phyloP scores from a whole-genome alignment of 2,888 invertebrate species.

The Cantharis rustica region DNA sequence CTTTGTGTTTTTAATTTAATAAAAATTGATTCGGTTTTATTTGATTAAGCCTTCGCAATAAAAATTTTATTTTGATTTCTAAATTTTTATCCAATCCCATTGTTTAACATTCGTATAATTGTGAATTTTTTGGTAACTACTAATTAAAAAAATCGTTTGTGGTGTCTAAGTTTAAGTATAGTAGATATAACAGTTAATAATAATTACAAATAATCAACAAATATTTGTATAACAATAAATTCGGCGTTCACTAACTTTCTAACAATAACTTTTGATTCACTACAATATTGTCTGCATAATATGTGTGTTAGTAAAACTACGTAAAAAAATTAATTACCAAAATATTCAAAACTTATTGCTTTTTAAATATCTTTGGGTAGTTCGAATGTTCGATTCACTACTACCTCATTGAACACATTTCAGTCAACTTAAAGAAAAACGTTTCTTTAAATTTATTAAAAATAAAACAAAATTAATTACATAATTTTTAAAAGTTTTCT shows the following conservation, averaged over 20 bases:
- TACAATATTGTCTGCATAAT: slow-evolving; percentile 27
- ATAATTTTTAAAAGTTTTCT: neutral
- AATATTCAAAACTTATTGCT: slow-evolving; percentile 26
- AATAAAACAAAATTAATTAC: slow-evolving; percentile 3
- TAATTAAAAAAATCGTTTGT: neutral
- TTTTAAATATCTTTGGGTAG: slow-evolving; percentile 19
- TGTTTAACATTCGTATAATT: slow-evolving; percentile 11
- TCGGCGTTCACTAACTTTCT: slow-evolving; percentile 26
- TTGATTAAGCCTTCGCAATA: neutral
- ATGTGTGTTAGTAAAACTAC: slow-evolving; percentile 1
- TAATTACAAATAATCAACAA: slow-evolving; percentile 25
- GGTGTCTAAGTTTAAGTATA: neutral
- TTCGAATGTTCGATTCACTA: neutral
- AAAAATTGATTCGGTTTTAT: slow-evolving; percentile 20
- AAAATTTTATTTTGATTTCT: slow-evolving; percentile 33
- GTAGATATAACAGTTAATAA: slow-evolving; percentile 4
- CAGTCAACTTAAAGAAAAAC: slow-evolving; percentile 16
- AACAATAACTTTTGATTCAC: slow-evolving; percentile 25
- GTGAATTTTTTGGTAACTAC: neutral
- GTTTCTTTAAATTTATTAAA: neutral
- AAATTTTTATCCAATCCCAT: slow-evolving; percentile 10
- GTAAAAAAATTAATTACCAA: slow-evolving; percentile 6
- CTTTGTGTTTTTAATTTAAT: neutral
- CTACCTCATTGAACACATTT: slow-evolving; percentile 26
- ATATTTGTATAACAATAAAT: slow-evolving; percentile 25